Conservation (phyloP, 2,797 vertebrate genomes). For the Phataginus tricuspis region DNA sequence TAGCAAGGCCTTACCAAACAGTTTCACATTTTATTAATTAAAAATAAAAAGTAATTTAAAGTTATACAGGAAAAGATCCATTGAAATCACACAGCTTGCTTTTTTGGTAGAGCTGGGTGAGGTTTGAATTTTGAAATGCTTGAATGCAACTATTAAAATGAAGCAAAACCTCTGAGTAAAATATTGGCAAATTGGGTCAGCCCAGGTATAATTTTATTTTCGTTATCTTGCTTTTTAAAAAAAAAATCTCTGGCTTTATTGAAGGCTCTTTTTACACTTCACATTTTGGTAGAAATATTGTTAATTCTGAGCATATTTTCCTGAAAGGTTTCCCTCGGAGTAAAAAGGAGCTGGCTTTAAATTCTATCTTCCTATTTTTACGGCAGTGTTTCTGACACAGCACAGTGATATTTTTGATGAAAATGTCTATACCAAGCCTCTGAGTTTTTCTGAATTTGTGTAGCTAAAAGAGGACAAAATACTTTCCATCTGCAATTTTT, state of each 20-base stretch:
- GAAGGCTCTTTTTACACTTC: neutral
- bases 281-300: neutral
- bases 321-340: neutral
- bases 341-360: neutral
- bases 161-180: slow-evolving; percentile 39
- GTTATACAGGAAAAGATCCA: neutral
- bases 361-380: neutral
- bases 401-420: neutral
- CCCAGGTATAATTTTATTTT: neutral
- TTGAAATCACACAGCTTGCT: neutral
- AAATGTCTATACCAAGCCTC: neutral
- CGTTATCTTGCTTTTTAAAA: slow-evolving; percentile 53
- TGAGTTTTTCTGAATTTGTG: slow-evolving; percentile 71
- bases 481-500: slow-evolving; percentile 77
- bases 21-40: slow-evolving; percentile 34
- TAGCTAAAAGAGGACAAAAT: slow-evolving; percentile 70
- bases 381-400: neutral
- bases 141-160: slow-evolving; percentile 1
- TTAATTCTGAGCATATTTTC: neutral
- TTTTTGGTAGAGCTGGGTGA: neutral
- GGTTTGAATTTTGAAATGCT: neutral
- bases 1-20: neutral
- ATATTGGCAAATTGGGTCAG: neutral
- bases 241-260: neutral
- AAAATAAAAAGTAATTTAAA: slow-evolving; percentile 43